Evolutionary conservation across 2,888 invertebrate species (phyloP), one percentile per base, ranked within the genome.

Genomic region (Bellardia bayeri): DNA sequence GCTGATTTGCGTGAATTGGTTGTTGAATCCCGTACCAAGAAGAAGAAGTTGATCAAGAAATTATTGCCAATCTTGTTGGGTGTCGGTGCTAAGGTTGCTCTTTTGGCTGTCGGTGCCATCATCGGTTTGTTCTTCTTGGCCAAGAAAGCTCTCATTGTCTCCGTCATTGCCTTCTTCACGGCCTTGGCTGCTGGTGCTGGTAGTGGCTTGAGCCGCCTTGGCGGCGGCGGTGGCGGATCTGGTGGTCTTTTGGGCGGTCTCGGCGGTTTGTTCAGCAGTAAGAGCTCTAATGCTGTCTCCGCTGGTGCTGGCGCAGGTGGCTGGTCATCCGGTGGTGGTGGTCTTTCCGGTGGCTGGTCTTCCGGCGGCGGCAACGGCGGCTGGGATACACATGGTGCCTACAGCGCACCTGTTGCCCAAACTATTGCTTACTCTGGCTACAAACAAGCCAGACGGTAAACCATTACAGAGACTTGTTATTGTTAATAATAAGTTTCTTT

Each of bases 81-180:
- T 42, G 93, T 95, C 69, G 95, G 95, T 92, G 93, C 95, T 90
- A 96, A 96, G 91, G 91, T 95, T 88, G 95, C 94, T 64, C 93
- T 94, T 3, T 92, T 96, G 82, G 94, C 94, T 56, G 94, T 95
- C 64, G 93, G 95, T 74, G 94, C 95, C 37, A 95, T 95, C 92
- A 94, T 96, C 91, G 95, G 94, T 71, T 94, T 95, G 88, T 94
- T 95, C 66, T 92, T 96, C 87, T 92, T 96, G 90, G 96, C 96
- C 89, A 96, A 96, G 94, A 96, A 96, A 91, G 96, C 96, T 75
- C 93, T 96, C 89, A 91, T 95, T 88, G 94, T 95, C 2, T 95
- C 95, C 8, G 91, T 95, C 81, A 93, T 95, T 88, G 95, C 96
- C 3, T 94, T 96, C 89, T 94, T 95, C 90, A 93, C 96, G 90